Percentiles rank a stretch among this genome's conserved stretches.
phyloP scores from a whole-genome alignment of 2,888 invertebrate species.

The Bombyx huttoni region DNA sequence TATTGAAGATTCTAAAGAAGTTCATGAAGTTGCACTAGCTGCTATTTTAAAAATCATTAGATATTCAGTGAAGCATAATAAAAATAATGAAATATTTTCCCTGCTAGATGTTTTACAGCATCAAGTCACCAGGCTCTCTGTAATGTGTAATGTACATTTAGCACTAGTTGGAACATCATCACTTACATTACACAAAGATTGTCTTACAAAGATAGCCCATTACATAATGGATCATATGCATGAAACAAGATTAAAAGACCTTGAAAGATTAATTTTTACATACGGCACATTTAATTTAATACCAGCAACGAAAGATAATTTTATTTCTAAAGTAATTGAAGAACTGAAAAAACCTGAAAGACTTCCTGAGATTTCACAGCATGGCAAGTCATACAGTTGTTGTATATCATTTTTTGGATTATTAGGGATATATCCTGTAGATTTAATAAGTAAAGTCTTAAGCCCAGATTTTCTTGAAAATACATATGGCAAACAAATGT shows the following conservation, averaged over 20 bases:
- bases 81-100: slow-evolving; percentile 52
- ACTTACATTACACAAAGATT: slow-evolving; percentile 41
- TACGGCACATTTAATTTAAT: slow-evolving; percentile 74
- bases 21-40: slow-evolving; percentile 77
- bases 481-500: slow-evolving; percentile 63
- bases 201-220: slow-evolving; percentile 56
- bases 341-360: slow-evolving; percentile 69
- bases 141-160: slow-evolving; percentile 76
- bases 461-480: slow-evolving; percentile 69
- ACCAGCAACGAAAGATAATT: slow-evolving; percentile 50
- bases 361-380: slow-evolving; percentile 63
- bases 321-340: slow-evolving; percentile 44
- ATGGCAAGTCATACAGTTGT: slow-evolving; percentile 74
- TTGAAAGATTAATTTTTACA: slow-evolving; percentile 78
- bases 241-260: slow-evolving; percentile 77
- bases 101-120: slow-evolving; percentile 67
- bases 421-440: slow-evolving; percentile 67
- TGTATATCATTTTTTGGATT: slow-evolving; percentile 75
- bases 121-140: slow-evolving; percentile 73
- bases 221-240: slow-evolving; percentile 60
- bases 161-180: slow-evolving; percentile 73
- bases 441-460: slow-evolving; percentile 73
- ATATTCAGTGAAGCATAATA: slow-evolving; percentile 63
- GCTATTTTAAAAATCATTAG: slow-evolving; percentile 77
- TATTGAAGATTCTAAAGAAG: slow-evolving; percentile 53